Evolutionary conservation across 2,797 vertebrate species (phyloP).

Genomic region (Hypotaenidia philippensis): DNA sequence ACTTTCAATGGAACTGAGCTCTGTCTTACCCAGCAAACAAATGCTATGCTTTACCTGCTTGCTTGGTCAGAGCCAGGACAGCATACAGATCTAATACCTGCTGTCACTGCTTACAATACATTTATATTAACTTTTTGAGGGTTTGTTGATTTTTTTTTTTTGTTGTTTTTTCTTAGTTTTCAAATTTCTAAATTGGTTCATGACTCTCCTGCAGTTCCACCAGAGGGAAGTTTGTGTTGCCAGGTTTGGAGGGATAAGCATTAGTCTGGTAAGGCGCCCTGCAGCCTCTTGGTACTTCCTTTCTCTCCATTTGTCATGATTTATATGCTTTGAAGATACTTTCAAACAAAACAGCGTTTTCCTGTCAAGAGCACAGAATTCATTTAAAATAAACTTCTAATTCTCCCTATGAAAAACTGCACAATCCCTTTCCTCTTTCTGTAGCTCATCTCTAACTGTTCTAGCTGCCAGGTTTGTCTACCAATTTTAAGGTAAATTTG

Average conservation of each 20-base stretch:
- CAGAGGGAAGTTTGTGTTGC: neutral
- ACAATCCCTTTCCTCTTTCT: neutral
- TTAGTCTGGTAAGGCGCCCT: neutral
- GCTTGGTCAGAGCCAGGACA: neutral
- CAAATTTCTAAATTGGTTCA: neutral
- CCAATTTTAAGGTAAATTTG: neutral
- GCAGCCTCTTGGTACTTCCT: neutral
- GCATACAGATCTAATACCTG: neutral
- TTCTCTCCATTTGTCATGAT: neutral
- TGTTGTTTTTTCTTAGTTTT: neutral
- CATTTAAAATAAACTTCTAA: constrained; percentile 8
- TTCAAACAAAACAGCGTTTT: constrained; percentile 21
- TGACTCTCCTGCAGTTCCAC: neutral
- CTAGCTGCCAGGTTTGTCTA: neutral
- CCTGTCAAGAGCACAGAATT: neutral
- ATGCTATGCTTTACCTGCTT: neutral
- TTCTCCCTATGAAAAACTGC: neutral
- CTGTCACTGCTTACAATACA: neutral
- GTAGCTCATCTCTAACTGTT: neutral
- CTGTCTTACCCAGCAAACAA: neutral
- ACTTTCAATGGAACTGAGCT: neutral
- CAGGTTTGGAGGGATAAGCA: neutral
- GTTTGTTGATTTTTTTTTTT: neutral
- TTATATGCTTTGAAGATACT: neutral
- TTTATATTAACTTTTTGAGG: neutral